These are phyloP conservation scores for Poecilia gillii DNA, from an alignment of 2,797 vertebrate species.

Conservation along the genomic window DNA sequence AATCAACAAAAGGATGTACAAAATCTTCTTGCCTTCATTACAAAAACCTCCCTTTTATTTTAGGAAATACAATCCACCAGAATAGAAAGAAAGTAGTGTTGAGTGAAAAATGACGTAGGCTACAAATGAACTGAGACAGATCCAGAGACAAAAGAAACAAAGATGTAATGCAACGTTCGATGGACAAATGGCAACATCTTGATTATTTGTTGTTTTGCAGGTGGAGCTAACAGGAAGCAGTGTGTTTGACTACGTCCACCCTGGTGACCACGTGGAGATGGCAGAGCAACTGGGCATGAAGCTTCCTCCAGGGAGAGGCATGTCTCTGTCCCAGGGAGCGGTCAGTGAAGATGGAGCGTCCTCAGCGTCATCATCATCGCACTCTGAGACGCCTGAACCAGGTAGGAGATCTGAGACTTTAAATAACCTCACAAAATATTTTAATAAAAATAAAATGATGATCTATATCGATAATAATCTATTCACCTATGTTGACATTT, in stretches of 20 bases:
- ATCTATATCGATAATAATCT: no score
- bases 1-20: not conserved
- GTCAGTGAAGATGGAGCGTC: conserved; percentile 90
- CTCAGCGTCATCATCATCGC: conserved; percentile 96
- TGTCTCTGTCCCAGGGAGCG: conserved; percentile 88
- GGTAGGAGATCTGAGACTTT: conserved; percentile 77
- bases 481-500: not conserved
- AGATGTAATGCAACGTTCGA: not conserved
- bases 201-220: conserved; percentile 66
- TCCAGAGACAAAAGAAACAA: not conserved
- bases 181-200: not conserved
- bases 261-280: conserved; percentile 97
- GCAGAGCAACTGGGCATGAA: conserved; percentile 99
- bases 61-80: not conserved
- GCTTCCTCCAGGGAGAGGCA: conserved; percentile 92
- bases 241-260: conserved; percentile 97
- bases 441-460: no score
- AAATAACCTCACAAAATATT: not conserved
- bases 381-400: conserved; percentile 96
- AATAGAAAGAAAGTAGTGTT: not conserved
- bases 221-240: conserved; percentile 99
- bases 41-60: not conserved
- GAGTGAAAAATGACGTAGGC: not conserved
- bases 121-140: not conserved
- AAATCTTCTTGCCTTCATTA: not conserved